phyloP scores from a whole-genome alignment of 2,888 invertebrate species.

The Adela reaumurella region DNA sequence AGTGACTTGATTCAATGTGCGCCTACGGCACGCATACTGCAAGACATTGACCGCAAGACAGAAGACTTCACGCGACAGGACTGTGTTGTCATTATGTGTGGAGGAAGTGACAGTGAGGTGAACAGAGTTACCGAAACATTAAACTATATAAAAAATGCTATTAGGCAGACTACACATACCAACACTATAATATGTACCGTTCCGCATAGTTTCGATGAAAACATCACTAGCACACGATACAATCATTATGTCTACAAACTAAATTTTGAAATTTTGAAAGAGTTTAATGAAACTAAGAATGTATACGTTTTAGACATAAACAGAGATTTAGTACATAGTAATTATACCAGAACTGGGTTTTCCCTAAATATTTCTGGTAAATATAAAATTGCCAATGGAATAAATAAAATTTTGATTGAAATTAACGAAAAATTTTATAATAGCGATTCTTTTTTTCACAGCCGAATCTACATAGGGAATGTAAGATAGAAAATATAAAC shows the following conservation, averaged over 20 bases:
- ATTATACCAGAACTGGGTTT: not conserved
- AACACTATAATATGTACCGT: not conserved
- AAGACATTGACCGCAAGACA: not conserved
- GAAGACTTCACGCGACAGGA: not conserved
- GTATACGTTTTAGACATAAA: not conserved
- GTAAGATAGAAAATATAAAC: too few species aligned
- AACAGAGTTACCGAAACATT: not conserved
- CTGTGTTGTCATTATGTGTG: not conserved
- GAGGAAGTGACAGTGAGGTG: not conserved
- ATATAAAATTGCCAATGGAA: not conserved
- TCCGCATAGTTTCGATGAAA: not conserved
- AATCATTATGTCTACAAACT: not conserved
- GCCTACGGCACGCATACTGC: not conserved
- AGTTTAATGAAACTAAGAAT: not conserved
- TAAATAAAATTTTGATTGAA: not conserved
- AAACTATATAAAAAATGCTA: not conserved
- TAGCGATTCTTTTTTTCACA: not conserved
- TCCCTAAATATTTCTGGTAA: not conserved
- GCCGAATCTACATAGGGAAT: not conserved
- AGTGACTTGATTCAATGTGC: not conserved
- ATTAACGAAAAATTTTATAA: not conserved
- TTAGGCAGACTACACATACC: not conserved
- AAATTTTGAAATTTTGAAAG: not conserved
- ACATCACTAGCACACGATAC: not conserved
- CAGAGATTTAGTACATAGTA: not conserved